phyloP scores from a whole-genome alignment of 2,113 vertebrate species.

The Tricholaema leucomelas region DNA sequence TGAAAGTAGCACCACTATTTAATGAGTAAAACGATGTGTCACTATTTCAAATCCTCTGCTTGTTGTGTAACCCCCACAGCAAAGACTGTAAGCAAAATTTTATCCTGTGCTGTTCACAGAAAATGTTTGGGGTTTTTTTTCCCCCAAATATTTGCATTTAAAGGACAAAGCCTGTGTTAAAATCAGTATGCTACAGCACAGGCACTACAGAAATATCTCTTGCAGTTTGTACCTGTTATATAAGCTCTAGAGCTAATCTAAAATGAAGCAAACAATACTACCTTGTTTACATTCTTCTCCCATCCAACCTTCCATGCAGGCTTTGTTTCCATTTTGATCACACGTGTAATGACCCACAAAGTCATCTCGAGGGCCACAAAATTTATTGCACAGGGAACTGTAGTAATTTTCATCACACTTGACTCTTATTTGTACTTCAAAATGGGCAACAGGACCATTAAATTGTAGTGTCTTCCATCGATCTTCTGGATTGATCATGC shows the following conservation, averaged over 20 bases:
- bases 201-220: neutral
- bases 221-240: neutral
- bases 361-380: constrained; percentile 90
- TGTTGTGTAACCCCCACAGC: neutral
- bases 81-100: neutral
- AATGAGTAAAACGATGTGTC: neutral
- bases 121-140: neutral
- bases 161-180: neutral
- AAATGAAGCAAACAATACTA: constrained; percentile 48
- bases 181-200: neutral
- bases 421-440: constrained; percentile 88
- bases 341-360: constrained; percentile 92
- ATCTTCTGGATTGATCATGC: constrained; percentile 92
- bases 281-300: constrained; percentile 87
- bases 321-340: constrained; percentile 88
- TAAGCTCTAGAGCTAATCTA: neutral
- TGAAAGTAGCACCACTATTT: neutral
- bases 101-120: neutral
- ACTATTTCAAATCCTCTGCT: neutral
- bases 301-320: constrained; percentile 95
- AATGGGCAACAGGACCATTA: constrained; percentile 78
- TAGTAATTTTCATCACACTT: constrained; percentile 93
- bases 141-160: neutral
- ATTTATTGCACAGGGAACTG: constrained; percentile 90
- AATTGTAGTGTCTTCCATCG: constrained; percentile 82